A percentile compares a stretch with the other conserved stretches of the same genome.
Conservation (phyloP, 2,888 invertebrate species). For the Leptopilina myrica region DNA sequence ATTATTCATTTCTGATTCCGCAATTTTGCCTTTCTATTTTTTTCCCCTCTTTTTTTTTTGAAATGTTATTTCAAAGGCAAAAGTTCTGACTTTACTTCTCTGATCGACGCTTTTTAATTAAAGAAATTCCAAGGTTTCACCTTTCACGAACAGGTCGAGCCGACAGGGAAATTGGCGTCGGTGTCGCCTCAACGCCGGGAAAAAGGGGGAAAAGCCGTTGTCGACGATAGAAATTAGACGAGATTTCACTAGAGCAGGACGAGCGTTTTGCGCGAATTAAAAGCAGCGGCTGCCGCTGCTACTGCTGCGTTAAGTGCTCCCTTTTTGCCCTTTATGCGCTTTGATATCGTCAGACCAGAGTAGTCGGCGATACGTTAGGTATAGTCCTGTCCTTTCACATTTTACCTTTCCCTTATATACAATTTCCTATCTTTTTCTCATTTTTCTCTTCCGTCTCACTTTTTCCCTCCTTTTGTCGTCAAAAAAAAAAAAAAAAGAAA, state of each 20-base stretch:
- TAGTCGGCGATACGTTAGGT: conserved; percentile 43
- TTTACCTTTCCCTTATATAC: conserved; percentile 48
- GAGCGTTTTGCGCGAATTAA: conserved; percentile 64
- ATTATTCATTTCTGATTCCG: too few species aligned
- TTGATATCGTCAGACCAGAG: conserved; percentile 39
- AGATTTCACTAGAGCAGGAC: conserved; percentile 52
- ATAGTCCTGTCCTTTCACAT: conserved; percentile 44
- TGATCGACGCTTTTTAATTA: conserved; percentile 39
- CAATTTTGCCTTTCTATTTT: too few species aligned
- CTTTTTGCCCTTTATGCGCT: conserved; percentile 47
- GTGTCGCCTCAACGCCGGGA: conserved; percentile 33
- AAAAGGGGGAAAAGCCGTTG: conserved; percentile 1
- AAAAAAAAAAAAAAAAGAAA: conserved; percentile 54
- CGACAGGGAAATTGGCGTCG: conserved; percentile 32
- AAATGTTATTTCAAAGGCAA: neutral
- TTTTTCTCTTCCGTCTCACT: conserved; percentile 43
- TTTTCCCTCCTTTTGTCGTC: conserved; percentile 51
- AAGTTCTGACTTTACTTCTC: conserved; percentile 31
- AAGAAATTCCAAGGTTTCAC: conserved; percentile 36
- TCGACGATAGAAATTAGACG: conserved; percentile 59
- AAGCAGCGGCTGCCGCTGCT: conserved; percentile 49
- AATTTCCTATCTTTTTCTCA: conserved; percentile 43
- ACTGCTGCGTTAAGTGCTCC: conserved; percentile 61
- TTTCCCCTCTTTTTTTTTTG: neutral
- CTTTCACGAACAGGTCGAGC: conserved; percentile 18